Conservation (phyloP, 2,113 vertebrate genomes). For the Vulpes ferrilata region DNA sequence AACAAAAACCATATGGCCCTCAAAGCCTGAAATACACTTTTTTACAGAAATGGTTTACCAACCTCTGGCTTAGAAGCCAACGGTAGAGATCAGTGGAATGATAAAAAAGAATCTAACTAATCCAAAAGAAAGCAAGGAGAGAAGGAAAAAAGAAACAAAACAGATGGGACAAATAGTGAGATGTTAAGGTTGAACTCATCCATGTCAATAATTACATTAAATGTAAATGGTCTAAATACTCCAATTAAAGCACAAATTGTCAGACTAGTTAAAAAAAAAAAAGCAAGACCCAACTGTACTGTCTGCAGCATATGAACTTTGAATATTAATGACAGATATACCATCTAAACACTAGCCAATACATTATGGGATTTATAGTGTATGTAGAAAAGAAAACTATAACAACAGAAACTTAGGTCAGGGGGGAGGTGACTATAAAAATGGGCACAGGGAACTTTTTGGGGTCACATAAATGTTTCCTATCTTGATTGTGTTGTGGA, state of each 20-base stretch:
- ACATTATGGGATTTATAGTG: neutral
- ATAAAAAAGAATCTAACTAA: neutral
- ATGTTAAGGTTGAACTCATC: neutral
- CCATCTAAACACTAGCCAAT: neutral
- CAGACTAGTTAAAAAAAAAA: neutral
- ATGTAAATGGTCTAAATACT: constrained; percentile 10
- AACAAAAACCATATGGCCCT: neutral
- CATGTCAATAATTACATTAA: neutral
- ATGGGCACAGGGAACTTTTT: neutral
- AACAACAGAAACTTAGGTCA: neutral
- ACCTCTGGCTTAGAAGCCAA: neutral
- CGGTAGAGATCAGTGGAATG: neutral
- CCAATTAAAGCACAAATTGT: constrained; percentile 3
- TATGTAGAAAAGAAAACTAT: neutral
- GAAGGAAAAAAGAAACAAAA: neutral
- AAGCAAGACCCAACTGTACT: neutral
- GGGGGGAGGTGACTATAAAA: neutral
- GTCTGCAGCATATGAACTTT: neutral
- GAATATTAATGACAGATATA: neutral
- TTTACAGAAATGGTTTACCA: constrained; percentile 6
- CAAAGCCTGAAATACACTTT: neutral
- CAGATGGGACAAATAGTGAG: neutral
- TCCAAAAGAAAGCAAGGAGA: neutral
- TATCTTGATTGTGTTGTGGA: neutral
- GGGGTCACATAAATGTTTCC: neutral